Conservation (phyloP, 1,140 invertebrate genomes). For the Laupala kohalensis region DNA sequence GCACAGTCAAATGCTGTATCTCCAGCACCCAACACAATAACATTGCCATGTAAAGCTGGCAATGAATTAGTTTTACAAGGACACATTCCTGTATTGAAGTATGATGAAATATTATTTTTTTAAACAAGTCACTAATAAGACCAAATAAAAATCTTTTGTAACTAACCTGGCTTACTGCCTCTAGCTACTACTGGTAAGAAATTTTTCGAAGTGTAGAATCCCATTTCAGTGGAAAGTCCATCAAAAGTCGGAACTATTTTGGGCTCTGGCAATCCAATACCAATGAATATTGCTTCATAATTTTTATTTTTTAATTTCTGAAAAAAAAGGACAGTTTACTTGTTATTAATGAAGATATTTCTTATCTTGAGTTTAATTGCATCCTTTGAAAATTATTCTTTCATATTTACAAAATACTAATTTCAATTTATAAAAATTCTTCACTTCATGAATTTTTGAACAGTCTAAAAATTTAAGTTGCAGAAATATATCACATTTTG, state of each 20-base stretch:
- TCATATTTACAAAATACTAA: no score
- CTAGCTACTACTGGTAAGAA: constrained; percentile 79
- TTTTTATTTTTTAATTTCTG: constrained; percentile 52
- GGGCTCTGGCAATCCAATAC: constrained; percentile 86
- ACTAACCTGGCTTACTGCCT: constrained; percentile 71
- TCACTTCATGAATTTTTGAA: no score
- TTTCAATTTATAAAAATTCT: no score
- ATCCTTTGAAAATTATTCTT: no score
- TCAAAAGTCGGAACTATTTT: constrained; percentile 71
- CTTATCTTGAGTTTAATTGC: no score
- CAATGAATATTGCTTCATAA: constrained; percentile 75
- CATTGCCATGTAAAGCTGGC: constrained; percentile 68
- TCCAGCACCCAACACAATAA: constrained; percentile 89
- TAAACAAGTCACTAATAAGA: neutral
- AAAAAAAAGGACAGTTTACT: no score
- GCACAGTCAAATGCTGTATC: constrained; percentile 99
- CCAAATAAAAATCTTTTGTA: neutral
- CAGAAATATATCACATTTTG: no score
- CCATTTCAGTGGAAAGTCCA: constrained; percentile 59
- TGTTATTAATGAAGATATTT: no score
- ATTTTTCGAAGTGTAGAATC: constrained; percentile 91
- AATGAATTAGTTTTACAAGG: constrained; percentile 50
- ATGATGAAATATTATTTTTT: neutral
- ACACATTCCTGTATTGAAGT: constrained; percentile 59
- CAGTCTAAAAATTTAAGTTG: no score